Percentiles rank a stretch among this genome's conserved stretches.
Evolutionary conservation across 2,797 vertebrate genomes (phyloP).

Genomic region (Taenioides sp.): DNA sequence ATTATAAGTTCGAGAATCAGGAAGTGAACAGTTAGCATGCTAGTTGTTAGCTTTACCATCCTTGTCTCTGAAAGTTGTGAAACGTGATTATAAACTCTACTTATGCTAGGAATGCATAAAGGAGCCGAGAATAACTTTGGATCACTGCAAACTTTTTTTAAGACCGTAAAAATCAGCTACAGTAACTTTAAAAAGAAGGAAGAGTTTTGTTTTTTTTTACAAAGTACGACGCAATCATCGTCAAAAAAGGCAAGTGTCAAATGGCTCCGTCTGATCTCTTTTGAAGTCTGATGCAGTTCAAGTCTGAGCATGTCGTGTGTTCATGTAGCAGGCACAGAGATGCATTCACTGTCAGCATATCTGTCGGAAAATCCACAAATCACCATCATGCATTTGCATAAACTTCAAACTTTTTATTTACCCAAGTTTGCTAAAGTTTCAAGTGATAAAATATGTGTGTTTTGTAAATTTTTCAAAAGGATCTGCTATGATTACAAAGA

Average conservation of each 20-base stretch:
- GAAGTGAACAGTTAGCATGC: too few species aligned
- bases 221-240: slow-evolving; percentile 12
- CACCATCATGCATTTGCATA: not conserved
- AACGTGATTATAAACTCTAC: too few species aligned
- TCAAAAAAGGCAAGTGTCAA: slow-evolving; percentile 12
- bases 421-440: not conserved
- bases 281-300: slow-evolving; percentile 25
- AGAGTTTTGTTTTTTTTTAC: not conserved
- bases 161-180: too few species aligned
- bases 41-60: too few species aligned
- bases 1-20: too few species aligned
- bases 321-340: not conserved
- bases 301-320: not conserved
- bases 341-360: not conserved
- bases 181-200: slow-evolving; percentile 13
- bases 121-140: too few species aligned
- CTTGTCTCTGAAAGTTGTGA: too few species aligned
- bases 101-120: too few species aligned
- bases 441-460: not conserved
- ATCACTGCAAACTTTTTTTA: too few species aligned
- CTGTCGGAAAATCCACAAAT: not conserved
- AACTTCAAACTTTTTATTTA: not conserved
- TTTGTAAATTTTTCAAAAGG: not conserved
- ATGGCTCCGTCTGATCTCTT: slow-evolving; percentile 12
- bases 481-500: not conserved